These are phyloP conservation scores for Phyllotis vaccarum DNA, from an alignment of 2,797 vertebrate species.

Conservation along the genomic window DNA sequence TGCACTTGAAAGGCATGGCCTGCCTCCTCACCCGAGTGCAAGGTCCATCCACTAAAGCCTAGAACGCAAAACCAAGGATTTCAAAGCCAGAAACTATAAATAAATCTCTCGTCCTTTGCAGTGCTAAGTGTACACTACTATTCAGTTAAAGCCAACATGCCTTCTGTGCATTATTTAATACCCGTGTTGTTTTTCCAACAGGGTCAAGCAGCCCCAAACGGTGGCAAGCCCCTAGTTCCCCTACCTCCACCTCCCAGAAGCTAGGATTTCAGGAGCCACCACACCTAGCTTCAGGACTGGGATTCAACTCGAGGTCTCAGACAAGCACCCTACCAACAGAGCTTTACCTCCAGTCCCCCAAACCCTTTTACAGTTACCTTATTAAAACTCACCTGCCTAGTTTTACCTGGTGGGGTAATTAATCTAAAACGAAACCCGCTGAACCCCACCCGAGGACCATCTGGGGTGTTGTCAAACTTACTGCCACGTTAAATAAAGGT, in stretches of 20 bases:
- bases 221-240: neutral
- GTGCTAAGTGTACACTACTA: neutral
- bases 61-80: accelerated
- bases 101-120: too few species aligned
- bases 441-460: neutral
- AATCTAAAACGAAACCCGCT: neutral
- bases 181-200: too few species aligned
- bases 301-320: too few species aligned
- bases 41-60: slow-evolving; percentile 98
- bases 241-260: neutral
- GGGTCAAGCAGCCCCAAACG: neutral
- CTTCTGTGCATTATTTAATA: too few species aligned
- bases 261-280: neutral
- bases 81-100: neutral
- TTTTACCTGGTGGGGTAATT: neutral
- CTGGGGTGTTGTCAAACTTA: neutral
- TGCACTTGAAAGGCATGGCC: slow-evolving; percentile 98
- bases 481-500: neutral
- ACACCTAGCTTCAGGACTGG: neutral
- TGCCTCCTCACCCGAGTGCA: slow-evolving; percentile 97
- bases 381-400: neutral
- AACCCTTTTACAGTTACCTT: neutral
- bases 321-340: neutral
- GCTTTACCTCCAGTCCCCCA: neutral
- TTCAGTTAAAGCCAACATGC: neutral